Percentiles rank a stretch among this genome's conserved stretches.
These are phyloP conservation scores for Phalacrocorax aristotelis DNA, from an alignment of 2,113 vertebrate genomes.

Conservation along the genomic window DNA sequence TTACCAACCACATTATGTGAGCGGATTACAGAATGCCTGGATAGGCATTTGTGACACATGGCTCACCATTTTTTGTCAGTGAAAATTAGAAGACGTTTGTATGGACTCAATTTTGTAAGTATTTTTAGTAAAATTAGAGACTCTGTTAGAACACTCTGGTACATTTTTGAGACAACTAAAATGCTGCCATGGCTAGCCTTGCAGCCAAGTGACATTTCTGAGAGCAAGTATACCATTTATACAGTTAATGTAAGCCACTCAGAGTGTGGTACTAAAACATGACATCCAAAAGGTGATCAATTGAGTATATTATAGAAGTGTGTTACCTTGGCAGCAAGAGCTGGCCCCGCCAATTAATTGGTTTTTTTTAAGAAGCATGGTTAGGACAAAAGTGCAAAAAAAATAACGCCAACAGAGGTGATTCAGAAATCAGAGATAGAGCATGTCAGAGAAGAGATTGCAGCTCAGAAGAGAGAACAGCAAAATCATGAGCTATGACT, in stretches of 20 bases:
- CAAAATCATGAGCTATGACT: slow-evolving; percentile 2
- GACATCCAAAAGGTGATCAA: not conserved
- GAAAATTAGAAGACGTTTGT: not conserved
- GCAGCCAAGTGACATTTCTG: not conserved
- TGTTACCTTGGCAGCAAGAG: not conserved
- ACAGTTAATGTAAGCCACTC: not conserved
- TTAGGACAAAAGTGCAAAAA: not conserved
- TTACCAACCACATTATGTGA: not conserved
- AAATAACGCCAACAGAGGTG: not conserved
- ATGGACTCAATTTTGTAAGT: not conserved
- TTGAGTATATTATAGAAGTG: not conserved
- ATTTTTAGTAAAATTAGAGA: slow-evolving; percentile 25
- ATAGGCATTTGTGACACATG: not conserved
- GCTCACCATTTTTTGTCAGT: not conserved
- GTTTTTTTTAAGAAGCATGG: not conserved
- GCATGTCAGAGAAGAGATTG: not conserved
- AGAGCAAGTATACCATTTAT: not conserved
- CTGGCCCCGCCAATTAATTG: not conserved
- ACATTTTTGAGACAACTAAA: not conserved
- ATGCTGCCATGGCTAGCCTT: not conserved
- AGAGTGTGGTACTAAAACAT: not conserved
- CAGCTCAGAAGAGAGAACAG: not conserved
- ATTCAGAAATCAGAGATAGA: not conserved
- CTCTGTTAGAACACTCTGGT: not conserved
- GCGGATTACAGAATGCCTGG: not conserved